Conservation (phyloP, 2,797 vertebrate species). For the Danio kyathit region DNA sequence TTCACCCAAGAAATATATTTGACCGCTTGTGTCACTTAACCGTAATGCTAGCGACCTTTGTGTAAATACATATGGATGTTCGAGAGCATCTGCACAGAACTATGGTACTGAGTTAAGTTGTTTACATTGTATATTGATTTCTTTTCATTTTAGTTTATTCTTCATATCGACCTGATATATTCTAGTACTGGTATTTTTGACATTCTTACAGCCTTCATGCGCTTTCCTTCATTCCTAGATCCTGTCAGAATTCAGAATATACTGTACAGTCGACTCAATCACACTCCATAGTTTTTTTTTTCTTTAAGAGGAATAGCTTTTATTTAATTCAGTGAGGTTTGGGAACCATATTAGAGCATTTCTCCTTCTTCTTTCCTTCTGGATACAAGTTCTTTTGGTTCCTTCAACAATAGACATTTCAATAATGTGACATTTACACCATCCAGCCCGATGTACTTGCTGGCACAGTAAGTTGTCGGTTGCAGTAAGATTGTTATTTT, state of each 20-base stretch:
- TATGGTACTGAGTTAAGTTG: not conserved
- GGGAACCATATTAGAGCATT: conserved; percentile 38
- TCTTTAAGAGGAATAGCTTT: conserved; percentile 66
- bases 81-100: not conserved
- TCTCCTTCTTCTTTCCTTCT: conserved; percentile 22
- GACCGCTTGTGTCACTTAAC: not conserved
- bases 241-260: conserved; percentile 22
- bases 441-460: conserved; percentile 2
- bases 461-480: conserved; percentile 34
- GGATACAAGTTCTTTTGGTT: conserved; percentile 12
- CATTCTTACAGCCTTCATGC: conserved; percentile 1
- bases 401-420: not conserved
- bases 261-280: conserved; percentile 48
- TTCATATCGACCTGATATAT: not conserved
- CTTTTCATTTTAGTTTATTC: not conserved
- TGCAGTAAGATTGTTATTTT: conserved; percentile 17
- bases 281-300: conserved; percentile 31
- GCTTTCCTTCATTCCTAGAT: not conserved
- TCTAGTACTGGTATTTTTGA: not conserved
- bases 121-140: not conserved
- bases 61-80: not conserved
- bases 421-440: conserved; percentile 26
- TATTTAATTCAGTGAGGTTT: conserved; percentile 64
- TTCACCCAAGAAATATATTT: not conserved
- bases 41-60: not conserved